Evolutionary conservation across 2,113 vertebrate genomes (phyloP).

Genomic region (Danio rerio): GRCz12tu NC_133192.1:6109501-6110000

Average conservation of each 20-base stretch:
- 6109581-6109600: constrained; percentile 60
- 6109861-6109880: too few species aligned
- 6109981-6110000: too few species aligned
- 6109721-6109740: constrained; percentile 25
- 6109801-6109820: neutral
- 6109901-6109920: too few species aligned
- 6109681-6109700: constrained; percentile 12
- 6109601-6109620: constrained; percentile 57
- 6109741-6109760: neutral
- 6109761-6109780: neutral
- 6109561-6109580: constrained; percentile 48
- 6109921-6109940: too few species aligned
- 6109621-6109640: constrained; percentile 24
- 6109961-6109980: too few species aligned
- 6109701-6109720: constrained; percentile 37
- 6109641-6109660: constrained; percentile 20
- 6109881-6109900: too few species aligned
- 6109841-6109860: too few species aligned
- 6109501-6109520: constrained; percentile 43
- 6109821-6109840: too few species aligned
- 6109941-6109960: too few species aligned
- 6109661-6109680: constrained; percentile 27
- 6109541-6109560: constrained; percentile 42
- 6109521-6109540: constrained; percentile 56
- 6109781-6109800: neutral